Evolutionary conservation across 2,797 vertebrate species (phyloP).

Genomic region (Peromyscus nudipes): DNA sequence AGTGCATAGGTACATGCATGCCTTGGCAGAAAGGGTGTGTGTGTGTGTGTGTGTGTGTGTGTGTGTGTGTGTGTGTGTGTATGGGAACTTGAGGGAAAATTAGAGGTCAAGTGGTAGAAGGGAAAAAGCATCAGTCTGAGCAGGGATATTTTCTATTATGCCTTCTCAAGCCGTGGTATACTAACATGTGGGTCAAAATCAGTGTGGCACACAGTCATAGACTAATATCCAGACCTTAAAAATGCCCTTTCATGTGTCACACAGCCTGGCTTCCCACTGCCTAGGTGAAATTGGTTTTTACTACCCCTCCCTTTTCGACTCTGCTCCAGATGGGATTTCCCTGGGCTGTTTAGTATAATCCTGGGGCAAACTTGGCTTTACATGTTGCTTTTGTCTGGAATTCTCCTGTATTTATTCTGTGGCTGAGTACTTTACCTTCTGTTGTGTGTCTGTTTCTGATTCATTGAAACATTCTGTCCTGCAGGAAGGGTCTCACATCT

Average conservation of each 20-base stretch:
- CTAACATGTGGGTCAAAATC: not conserved
- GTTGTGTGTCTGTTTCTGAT: not conserved
- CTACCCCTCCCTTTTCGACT: not conserved
- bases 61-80: too few species aligned
- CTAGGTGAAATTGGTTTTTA: not conserved
- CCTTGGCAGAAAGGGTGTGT: not conserved
- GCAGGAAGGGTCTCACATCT: not conserved
- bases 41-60: too few species aligned
- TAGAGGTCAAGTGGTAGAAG: not conserved
- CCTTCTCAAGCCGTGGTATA: not conserved
- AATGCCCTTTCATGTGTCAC: not conserved
- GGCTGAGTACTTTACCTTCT: not conserved
- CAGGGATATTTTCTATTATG: not conserved
- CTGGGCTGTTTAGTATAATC: not conserved
- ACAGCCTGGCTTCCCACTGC: not conserved
- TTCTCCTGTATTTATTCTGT: not conserved
- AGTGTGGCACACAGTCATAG: not conserved
- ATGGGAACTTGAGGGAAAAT: not conserved
- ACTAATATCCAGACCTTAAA: not conserved
- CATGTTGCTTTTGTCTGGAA: not conserved
- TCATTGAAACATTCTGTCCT: not conserved
- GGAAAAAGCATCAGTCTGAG: not conserved
- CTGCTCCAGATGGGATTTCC: not conserved
- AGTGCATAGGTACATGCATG: rapidly evolving
- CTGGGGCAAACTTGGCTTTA: not conserved